phyloP scores from a whole-genome alignment of 1,140 invertebrate species.

The Trypoxylus dichotomus region DNA sequence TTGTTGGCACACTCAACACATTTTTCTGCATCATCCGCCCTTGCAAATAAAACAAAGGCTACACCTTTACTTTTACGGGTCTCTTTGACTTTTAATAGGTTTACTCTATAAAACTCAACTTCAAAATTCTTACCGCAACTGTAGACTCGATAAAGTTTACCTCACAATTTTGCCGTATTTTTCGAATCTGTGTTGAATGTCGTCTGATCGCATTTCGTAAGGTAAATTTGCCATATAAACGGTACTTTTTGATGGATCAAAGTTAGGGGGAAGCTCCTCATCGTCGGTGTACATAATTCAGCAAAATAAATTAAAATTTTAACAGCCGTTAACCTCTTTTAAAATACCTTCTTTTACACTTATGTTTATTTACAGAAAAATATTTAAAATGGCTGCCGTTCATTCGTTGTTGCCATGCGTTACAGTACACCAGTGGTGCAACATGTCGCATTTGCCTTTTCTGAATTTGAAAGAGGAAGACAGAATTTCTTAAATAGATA shows the following conservation, averaged over 20 bases:
- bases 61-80: conserved; percentile 73
- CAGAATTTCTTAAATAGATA: no score
- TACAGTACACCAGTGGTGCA: no score
- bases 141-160: conserved; percentile 56
- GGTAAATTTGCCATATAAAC: conserved; percentile 80
- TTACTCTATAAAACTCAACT: conserved; percentile 61
- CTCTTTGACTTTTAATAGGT: conserved; percentile 69
- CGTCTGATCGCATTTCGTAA: conserved; percentile 78
- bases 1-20: conserved; percentile 65
- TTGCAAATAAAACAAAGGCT: conserved; percentile 75
- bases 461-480: no score
- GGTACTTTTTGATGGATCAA: conserved; percentile 64
- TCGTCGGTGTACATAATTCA: not conserved
- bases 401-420: no score
- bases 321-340: no score
- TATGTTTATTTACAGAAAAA: no score
- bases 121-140: no score
- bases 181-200: conserved; percentile 75
- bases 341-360: no score
- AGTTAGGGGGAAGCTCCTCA: conserved; percentile 32
- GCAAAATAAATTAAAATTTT: not conserved
- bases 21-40: conserved; percentile 64
- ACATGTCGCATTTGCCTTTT: no score
- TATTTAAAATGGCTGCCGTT: no score
- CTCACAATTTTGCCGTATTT: conserved; percentile 78